Evolutionary conservation across 2,113 vertebrate species (phyloP), one percentile per base, ranked within the genome.

Genomic region (Sigmodon hispidus): DNA sequence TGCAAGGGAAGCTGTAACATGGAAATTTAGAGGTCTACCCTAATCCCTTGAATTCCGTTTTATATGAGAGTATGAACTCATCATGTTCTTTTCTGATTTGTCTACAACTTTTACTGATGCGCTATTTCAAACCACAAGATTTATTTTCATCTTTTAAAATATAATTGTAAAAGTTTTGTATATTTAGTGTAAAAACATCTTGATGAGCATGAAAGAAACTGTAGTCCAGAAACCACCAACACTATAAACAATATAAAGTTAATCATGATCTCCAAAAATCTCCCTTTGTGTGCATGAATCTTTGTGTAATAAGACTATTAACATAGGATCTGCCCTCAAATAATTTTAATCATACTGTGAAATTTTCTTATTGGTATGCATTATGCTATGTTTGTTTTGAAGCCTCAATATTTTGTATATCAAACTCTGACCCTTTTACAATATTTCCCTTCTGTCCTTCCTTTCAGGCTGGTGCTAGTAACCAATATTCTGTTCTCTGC

Each of bases 11-110:
- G 45, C n/a, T n/a, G 79, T 26, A 50, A 59, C 55, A 50, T 22
- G 65, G 55, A 67, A 85, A 91, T 91, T 91, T 76, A 76, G 19
- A 29, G 84, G 17, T 90, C 48, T 57, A 83, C 48, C 29, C 52
- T 75, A 16, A 75, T 31, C 43, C 76, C 45, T 76, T 65, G 43
- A 90, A 72, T 84, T 86, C 43, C 77, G n/a, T 45, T 93, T 24
- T 73, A 57, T 22, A 36, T 29, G 29, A 1, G 24, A 10, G n/a
- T 36, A 34, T 21, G n/a, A 2, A 36, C 61, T 93, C 21, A 87
- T 17, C 45, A 57, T n/a, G n/a, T 65, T 29, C 50, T 45, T n/a
- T n/a, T 69, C 31, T 77, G 77, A 12, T 84, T 43, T 36, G 55
- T 61, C 84, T 63, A 21, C 52, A 57, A 50, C 22, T 15, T 2